Conservation (phyloP, 2,888 invertebrate species). For the Byasa hedistus region DNA sequence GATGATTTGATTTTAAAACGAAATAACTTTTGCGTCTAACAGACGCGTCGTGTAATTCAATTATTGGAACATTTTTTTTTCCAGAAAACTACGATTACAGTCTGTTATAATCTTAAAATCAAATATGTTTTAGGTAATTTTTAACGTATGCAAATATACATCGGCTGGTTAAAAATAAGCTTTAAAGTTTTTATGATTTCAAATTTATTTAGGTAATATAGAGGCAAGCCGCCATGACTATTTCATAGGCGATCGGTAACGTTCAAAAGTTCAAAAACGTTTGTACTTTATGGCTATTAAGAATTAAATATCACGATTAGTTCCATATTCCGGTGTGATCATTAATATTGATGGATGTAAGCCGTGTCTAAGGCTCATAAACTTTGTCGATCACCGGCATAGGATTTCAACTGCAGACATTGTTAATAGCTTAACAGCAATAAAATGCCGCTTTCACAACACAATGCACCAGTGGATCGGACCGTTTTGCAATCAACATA, state of each 20-base stretch:
- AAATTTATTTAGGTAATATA: too few relatives aligned
- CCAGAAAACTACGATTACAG: too few relatives aligned
- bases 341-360: conserved; percentile 73
- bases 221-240: too few relatives aligned
- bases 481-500: conserved; percentile 73
- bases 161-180: too few relatives aligned
- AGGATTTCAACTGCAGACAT: conserved; percentile 60
- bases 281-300: conserved; percentile 64
- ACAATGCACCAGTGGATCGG: conserved; percentile 60
- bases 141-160: too few relatives aligned
- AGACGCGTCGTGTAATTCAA: conserved; percentile 4
- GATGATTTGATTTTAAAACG: conserved; percentile 18
- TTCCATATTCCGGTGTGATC: conserved; percentile 72
- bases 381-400: conserved; percentile 63
- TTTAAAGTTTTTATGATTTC: too few relatives aligned
- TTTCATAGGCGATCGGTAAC: too few relatives aligned
- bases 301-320: conserved; percentile 69
- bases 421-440: conserved; percentile 57
- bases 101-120: too few relatives aligned
- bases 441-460: conserved; percentile 65
- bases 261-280: conserved; percentile 31
- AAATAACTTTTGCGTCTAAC: conserved; percentile 5
- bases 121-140: too few relatives aligned
- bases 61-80: conserved; percentile 2
- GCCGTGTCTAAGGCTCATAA: conserved; percentile 72